Evolutionary conservation across 2,888 invertebrate genomes (phyloP).

Genomic region (Molorchus minor): DNA sequence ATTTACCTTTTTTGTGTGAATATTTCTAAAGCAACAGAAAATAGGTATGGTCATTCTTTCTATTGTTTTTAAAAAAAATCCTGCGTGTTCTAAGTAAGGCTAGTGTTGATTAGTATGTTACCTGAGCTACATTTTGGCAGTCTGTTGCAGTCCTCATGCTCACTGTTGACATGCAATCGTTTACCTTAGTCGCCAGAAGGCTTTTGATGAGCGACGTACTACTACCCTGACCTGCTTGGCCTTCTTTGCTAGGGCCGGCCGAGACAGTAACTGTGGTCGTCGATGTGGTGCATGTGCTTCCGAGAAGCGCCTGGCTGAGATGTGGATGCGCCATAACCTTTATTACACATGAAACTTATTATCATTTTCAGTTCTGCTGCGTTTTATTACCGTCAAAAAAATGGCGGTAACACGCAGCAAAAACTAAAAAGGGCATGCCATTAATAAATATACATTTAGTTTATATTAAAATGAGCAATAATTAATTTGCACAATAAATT

Average conservation of each 20-base stretch:
- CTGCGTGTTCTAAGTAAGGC: conserved; percentile 25
- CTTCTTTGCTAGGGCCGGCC: conserved; percentile 21
- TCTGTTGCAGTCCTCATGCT: conserved; percentile 63
- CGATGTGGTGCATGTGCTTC: conserved; percentile 49
- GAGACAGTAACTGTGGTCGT: conserved; percentile 44
- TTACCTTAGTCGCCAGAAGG: conserved; percentile 93
- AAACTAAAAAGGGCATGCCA: too few species aligned
- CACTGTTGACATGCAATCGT: conserved; percentile 64
- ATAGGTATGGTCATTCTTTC: neutral
- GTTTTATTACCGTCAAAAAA: too few species aligned
- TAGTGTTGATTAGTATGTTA: conserved; percentile 58
- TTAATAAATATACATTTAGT: too few species aligned
- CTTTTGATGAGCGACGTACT: conserved; percentile 91
- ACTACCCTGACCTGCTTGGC: conserved; percentile 64
- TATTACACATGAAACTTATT: conserved; percentile 30
- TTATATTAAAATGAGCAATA: too few species aligned
- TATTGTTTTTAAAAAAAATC: conserved; percentile 5
- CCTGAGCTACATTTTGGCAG: conserved; percentile 67
- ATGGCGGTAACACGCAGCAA: too few species aligned
- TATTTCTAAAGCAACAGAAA: too few species aligned
- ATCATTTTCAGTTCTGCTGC: too few species aligned
- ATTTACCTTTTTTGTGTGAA: too few species aligned
- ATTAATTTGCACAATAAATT: too few species aligned
- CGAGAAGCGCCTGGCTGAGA: conserved; percentile 69
- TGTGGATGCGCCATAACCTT: conserved; percentile 71